Conservation (phyloP, 2,888 invertebrate genomes). For the Charanyca ferruginea region DNA sequence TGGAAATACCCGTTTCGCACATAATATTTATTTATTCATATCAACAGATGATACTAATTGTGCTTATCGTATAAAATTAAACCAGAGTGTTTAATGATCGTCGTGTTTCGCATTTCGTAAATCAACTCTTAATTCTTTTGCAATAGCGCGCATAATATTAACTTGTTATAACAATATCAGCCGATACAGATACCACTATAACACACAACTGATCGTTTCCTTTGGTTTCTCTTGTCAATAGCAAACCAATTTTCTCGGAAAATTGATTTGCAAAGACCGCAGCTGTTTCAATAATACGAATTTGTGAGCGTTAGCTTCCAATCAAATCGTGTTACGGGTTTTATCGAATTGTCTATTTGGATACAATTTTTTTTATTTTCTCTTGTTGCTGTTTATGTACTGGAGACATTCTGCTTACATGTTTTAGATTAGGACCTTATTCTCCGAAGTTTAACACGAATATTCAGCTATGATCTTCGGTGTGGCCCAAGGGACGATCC, state of each 20-base stretch:
- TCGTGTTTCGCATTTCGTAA: no score
- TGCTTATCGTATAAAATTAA: no score
- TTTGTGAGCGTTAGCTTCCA: slow-evolving; percentile 8
- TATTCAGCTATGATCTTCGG: not conserved
- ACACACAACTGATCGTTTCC: not conserved
- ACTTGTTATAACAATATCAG: no score
- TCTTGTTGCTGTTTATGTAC: not conserved
- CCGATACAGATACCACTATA: slow-evolving; percentile 1
- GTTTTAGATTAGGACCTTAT: not conserved
- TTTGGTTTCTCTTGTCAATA: slow-evolving; percentile 4
- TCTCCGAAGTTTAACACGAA: not conserved
- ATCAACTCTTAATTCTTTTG: no score
- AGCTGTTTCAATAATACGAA: slow-evolving; percentile 37
- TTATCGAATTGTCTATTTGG: slow-evolving; percentile 23
- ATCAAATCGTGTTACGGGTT: slow-evolving; percentile 20
- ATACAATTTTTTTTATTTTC: slow-evolving; percentile 17
- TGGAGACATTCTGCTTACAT: no score
- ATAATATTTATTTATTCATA: no score
- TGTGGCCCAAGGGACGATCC: slow-evolving; percentile 6
- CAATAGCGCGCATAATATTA: no score
- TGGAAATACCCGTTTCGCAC: no score
- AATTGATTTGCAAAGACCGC: slow-evolving; percentile 18
- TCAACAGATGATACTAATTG: no score
- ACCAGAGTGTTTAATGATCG: no score
- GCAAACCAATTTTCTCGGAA: slow-evolving; percentile 18